A percentile compares a stretch with the other conserved stretches of the same genome.
Conservation (phyloP, 2,113 vertebrate species). For the Dissostichus mawsoni region DNA sequence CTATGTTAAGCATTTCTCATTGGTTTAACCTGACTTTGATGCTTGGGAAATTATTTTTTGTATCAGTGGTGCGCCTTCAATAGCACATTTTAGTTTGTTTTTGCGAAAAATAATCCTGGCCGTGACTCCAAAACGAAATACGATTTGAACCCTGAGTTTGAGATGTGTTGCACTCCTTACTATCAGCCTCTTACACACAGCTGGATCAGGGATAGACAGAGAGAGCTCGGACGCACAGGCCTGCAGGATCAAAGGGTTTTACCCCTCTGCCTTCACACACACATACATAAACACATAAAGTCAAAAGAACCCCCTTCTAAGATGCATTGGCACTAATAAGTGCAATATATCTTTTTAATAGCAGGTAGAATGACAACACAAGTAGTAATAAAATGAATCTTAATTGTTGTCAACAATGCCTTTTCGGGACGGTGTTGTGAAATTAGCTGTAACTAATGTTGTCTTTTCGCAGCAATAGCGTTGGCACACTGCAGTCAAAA, state of each 20-base stretch:
- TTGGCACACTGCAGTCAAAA: not conserved
- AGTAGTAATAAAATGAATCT: not conserved
- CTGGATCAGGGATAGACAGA: conserved; percentile 31
- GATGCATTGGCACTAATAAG: not conserved
- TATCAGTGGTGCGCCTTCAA: too few relatives aligned
- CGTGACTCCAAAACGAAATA: too few relatives aligned
- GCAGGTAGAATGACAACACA: not conserved
- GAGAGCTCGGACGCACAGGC: conserved; percentile 15
- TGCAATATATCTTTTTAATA: not conserved
- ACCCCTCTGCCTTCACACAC: conserved; percentile 18
- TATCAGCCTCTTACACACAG: conserved; percentile 44
- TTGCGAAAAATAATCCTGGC: too few relatives aligned
- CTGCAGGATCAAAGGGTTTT: conserved; percentile 15
- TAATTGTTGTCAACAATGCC: not conserved
- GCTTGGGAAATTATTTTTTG: too few relatives aligned
- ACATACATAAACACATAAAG: conserved; percentile 7
- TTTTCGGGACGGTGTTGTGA: not conserved
- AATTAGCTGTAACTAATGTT: not conserved
- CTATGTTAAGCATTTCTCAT: too few relatives aligned
- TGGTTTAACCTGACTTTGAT: too few relatives aligned
- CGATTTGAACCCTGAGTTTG: too few relatives aligned
- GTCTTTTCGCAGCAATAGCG: not conserved
- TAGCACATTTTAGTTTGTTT: too few relatives aligned
- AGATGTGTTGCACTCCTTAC: too few relatives aligned
- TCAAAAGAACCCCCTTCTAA: not conserved